These are phyloP conservation scores for Chionis minor DNA, from an alignment of 2,113 vertebrate genomes.

Conservation along the genomic window DNA sequence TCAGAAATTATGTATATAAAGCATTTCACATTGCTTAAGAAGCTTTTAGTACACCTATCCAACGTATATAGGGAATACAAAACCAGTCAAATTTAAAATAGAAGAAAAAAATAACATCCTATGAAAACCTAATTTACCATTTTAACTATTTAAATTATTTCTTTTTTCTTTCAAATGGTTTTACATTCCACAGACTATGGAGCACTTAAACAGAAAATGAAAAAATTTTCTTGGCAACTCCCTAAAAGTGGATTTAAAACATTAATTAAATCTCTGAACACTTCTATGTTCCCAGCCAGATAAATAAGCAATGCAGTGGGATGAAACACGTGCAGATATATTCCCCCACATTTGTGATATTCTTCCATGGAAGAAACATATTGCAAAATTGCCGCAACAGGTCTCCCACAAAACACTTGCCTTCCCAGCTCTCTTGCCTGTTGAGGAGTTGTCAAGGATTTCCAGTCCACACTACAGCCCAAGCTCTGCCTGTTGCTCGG, in stretches of 20 bases:
- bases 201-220: neutral
- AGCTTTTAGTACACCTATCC: neutral
- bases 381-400: neutral
- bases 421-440: neutral
- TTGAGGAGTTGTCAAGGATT: neutral
- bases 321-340: neutral
- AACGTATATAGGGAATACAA: neutral
- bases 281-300: neutral
- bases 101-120: neutral
- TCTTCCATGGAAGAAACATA: neutral
- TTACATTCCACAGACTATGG: neutral
- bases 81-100: neutral
- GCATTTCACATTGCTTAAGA: neutral
- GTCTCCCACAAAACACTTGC: neutral
- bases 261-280: neutral
- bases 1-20: neutral
- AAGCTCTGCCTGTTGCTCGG: neutral
- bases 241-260: neutral
- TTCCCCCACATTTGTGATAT: neutral
- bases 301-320: neutral
- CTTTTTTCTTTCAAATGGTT: neutral
- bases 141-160: neutral
- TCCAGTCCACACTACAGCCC: neutral
- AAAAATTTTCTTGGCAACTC: neutral
- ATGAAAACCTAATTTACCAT: neutral